Percentiles rank a stretch among this genome's conserved stretches.
Evolutionary conservation across 1,140 invertebrate species (phyloP).

Genomic region (Drosophila punjabiensis): DNA sequence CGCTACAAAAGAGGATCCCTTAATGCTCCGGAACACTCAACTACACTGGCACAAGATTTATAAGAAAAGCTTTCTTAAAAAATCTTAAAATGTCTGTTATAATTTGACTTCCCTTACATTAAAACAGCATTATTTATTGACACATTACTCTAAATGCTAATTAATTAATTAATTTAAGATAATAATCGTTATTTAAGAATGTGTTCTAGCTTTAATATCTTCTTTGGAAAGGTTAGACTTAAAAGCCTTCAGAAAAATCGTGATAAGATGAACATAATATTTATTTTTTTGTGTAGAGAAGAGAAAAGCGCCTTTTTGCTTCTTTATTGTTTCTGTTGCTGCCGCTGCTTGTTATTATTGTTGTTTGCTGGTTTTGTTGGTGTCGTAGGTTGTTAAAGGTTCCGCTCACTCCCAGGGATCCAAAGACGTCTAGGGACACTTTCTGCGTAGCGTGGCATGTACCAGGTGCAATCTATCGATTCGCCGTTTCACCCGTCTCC

Average conservation of each 20-base stretch:
- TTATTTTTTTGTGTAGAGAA: conserved; percentile 7
- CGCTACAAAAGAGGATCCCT: neutral
- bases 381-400: conserved; percentile 63
- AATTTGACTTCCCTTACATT: neutral
- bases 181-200: too few species aligned
- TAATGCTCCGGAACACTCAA: neutral
- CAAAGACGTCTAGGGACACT: conserved; percentile 63
- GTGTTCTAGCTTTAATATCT: neutral
- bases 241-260: neutral
- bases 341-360: conserved; percentile 50
- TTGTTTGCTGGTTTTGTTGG: conserved; percentile 58
- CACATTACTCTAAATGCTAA: neutral
- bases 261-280: neutral
- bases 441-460: conserved; percentile 68
- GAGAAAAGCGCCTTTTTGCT: conserved; percentile 35
- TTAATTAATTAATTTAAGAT: too few species aligned
- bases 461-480: conserved; percentile 84
- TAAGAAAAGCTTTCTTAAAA: neutral
- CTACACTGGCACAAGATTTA: neutral
- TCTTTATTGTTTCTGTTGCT: conserved; percentile 55
- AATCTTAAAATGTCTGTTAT: neutral
- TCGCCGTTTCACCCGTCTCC: conserved; percentile 42
- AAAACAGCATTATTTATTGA: neutral
- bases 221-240: neutral
- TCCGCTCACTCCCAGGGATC: conserved; percentile 37